Conservation (phyloP, 2,888 invertebrate genomes). For the Oscheius myriophilus region DNA sequence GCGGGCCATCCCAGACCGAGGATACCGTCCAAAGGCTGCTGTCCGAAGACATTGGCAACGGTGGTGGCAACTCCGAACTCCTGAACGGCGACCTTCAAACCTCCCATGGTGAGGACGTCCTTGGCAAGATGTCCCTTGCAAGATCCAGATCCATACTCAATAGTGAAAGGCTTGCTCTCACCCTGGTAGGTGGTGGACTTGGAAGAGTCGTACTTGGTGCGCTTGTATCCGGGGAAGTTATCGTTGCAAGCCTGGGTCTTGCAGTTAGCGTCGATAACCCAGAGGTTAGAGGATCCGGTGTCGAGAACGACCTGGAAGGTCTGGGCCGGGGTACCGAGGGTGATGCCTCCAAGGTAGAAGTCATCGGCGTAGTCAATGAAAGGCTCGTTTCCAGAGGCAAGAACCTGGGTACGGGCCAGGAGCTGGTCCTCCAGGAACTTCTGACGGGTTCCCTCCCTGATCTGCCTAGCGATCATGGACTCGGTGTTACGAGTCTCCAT, state of each 20-base stretch:
- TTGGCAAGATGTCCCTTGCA: slow-evolving; percentile 61
- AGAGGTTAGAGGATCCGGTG: slow-evolving; percentile 63
- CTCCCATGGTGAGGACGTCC: slow-evolving; percentile 57
- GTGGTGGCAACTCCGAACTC: slow-evolving; percentile 57
- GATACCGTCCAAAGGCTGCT: slow-evolving; percentile 65
- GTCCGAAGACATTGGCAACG: slow-evolving; percentile 60
- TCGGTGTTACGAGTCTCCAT: slow-evolving; percentile 38
- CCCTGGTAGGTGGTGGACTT: slow-evolving; percentile 56
- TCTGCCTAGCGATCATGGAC: slow-evolving; percentile 46
- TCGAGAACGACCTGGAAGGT: slow-evolving; percentile 58
- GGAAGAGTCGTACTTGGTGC: slow-evolving; percentile 58
- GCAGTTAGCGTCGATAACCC: slow-evolving; percentile 62
- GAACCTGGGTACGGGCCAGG: slow-evolving; percentile 32
- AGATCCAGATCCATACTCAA: slow-evolving; percentile 63
- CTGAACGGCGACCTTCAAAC: slow-evolving; percentile 53
- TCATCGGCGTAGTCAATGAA: slow-evolving; percentile 63
- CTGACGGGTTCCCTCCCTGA: slow-evolving; percentile 39
- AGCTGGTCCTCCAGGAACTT: slow-evolving; percentile 36
- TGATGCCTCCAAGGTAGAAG: slow-evolving; percentile 65
- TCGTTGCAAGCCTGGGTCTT: slow-evolving; percentile 57
- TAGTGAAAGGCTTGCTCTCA: slow-evolving; percentile 54
- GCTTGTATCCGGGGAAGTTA: slow-evolving; percentile 39
- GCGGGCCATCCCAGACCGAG: slow-evolving; percentile 67
- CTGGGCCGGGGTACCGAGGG: slow-evolving; percentile 60
- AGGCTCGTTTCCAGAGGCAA: slow-evolving; percentile 48